phyloP scores from a whole-genome alignment of 2,113 vertebrate species.

The Typhlomys cinereus region DNA sequence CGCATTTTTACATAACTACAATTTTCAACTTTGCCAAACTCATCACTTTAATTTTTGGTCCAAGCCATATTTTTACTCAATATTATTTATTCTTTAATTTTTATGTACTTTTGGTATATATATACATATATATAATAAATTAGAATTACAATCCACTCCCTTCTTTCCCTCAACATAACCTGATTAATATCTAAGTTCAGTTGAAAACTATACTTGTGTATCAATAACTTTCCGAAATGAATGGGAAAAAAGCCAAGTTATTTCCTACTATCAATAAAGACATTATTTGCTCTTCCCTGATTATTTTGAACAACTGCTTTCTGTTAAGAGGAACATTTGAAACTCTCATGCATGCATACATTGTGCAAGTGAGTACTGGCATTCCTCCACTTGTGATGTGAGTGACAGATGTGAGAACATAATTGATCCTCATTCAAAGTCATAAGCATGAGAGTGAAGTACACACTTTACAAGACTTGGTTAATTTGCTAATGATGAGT shows the following conservation, averaged over 20 bases:
- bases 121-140: background rate
- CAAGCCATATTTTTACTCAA: background rate
- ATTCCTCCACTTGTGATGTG: constrained; percentile 26
- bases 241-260: background rate
- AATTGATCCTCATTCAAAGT: constrained; percentile 62
- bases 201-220: background rate
- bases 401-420: constrained; percentile 53
- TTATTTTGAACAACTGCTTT: background rate
- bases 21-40: background rate
- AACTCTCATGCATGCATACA: background rate
- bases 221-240: background rate
- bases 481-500: constrained; percentile 69
- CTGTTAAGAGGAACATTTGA: background rate
- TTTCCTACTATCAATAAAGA: background rate
- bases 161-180: background rate
- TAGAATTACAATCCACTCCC: background rate
- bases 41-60: background rate
- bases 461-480: constrained; percentile 31
- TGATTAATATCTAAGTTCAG: constrained; percentile 16
- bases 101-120: background rate
- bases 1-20: background rate
- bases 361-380: background rate
- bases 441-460: constrained; percentile 51
- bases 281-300: background rate
- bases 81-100: background rate